Percentiles rank a stretch among this genome's conserved stretches.
Evolutionary conservation across 2,888 invertebrate species (phyloP).

Genomic region (Clistopyga incitator): DNA sequence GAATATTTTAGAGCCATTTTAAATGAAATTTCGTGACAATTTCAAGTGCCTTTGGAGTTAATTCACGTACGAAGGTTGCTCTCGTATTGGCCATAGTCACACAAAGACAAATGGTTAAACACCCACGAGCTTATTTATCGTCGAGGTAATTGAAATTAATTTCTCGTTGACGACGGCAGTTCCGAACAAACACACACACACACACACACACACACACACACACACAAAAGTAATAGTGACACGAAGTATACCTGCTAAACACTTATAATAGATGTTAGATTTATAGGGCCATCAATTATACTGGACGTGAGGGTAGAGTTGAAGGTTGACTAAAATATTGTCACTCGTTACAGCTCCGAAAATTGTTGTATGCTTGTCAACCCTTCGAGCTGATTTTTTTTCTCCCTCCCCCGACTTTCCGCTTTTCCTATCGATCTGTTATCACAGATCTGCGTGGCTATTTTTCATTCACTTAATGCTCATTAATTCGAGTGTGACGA

Average conservation of each 20-base stretch:
- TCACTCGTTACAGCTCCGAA: conserved; percentile 3
- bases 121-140: conserved; percentile 63
- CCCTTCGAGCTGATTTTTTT: not conserved
- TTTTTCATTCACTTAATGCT: conserved; percentile 9
- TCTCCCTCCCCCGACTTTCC: not conserved
- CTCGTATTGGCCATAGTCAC: conserved; percentile 13
- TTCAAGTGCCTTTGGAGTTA: not conserved
- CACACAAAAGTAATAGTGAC: conserved; percentile 29
- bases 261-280: conserved; percentile 50
- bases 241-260: conserved; percentile 41
- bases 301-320: conserved; percentile 38
- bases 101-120: conserved; percentile 52
- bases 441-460: not conserved
- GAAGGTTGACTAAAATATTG: conserved; percentile 44
- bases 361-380: not conserved
- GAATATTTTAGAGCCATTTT: too few species aligned
- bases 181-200: conserved; percentile 28
- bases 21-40: not conserved
- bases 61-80: conserved; percentile 9
- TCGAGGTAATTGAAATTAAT: conserved; percentile 67
- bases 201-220: conserved; percentile 2
- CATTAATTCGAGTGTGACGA: conserved; percentile 17
- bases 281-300: conserved; percentile 52
- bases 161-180: conserved; percentile 57
- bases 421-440: not conserved